Percentiles rank a stretch among this genome's conserved stretches.
These are phyloP conservation scores for Aporophyla lueneburgensis DNA, from an alignment of 2,888 invertebrate genomes.

Conservation along the genomic window DNA sequence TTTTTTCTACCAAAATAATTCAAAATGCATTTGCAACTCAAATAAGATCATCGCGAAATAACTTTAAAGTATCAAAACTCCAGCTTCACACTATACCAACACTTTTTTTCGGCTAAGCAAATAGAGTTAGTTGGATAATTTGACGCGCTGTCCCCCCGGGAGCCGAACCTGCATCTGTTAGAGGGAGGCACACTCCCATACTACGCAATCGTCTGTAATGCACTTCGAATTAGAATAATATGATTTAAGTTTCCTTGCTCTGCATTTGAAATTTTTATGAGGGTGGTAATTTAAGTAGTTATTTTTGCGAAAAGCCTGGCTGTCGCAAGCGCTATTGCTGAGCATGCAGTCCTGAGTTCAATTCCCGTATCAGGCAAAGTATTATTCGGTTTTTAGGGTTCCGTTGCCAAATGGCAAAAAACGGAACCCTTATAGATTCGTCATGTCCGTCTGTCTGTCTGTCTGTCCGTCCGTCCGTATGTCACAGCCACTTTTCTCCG, in stretches of 20 bases:
- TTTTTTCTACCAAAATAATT: background rate
- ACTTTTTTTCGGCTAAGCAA: conserved; percentile 81
- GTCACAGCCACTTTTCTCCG: no score
- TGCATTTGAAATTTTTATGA: conserved; percentile 79
- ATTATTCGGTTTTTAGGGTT: no score
- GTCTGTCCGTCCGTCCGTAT: no score
- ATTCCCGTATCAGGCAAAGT: no score
- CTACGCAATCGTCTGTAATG: conserved; percentile 71
- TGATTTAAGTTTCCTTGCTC: conserved; percentile 74
- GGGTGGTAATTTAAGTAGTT: conserved; percentile 13
- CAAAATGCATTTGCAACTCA: background rate
- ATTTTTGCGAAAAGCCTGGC: background rate
- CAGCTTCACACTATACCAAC: conserved; percentile 56
- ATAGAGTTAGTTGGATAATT: conserved; percentile 87
- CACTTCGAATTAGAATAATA: conserved; percentile 82
- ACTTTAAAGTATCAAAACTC: conserved; percentile 66
- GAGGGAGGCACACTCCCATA: conserved; percentile 68
- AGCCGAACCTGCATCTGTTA: conserved; percentile 79
- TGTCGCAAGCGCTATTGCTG: no score
- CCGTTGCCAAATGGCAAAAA: no score
- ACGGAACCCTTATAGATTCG: no score
- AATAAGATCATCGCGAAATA: background rate
- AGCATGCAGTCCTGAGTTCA: no score
- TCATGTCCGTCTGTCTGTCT: no score
- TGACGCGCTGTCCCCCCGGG: conserved; percentile 78